A percentile compares a stretch with the other conserved stretches of the same genome.
Conservation (phyloP, 2,888 invertebrate species). For the Chesias legatella region DNA sequence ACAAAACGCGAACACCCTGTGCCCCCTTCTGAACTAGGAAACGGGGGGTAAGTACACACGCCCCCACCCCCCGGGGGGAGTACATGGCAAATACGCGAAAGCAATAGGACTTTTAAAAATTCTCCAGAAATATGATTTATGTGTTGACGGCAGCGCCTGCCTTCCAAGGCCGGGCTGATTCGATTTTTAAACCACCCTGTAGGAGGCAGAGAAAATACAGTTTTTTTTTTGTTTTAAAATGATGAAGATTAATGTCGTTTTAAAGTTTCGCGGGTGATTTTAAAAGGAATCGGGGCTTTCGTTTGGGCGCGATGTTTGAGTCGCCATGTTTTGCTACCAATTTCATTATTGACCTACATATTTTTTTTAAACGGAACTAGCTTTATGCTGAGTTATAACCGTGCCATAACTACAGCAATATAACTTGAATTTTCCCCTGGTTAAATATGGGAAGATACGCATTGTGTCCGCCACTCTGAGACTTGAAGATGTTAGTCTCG, state of each 20-base stretch:
- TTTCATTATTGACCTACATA: no score
- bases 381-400: no score
- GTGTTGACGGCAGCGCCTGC: slow-evolving; percentile 76
- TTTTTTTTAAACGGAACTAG: no score
- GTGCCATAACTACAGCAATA: no score
- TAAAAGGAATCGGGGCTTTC: background rate
- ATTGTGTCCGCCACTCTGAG: no score
- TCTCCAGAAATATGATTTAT: slow-evolving; percentile 81
- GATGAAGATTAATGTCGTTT: slow-evolving; percentile 27
- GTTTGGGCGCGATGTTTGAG: background rate
- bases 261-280: slow-evolving; percentile 2
- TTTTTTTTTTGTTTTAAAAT: slow-evolving; percentile 38
- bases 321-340: no score
- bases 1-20: slow-evolving; percentile 47
- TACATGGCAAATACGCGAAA: slow-evolving; percentile 81
- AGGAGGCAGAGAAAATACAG: slow-evolving; percentile 47
- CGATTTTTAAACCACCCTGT: slow-evolving; percentile 78
- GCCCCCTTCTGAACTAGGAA: slow-evolving; percentile 71
- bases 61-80: slow-evolving; percentile 59
- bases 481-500: no score
- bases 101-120: slow-evolving; percentile 82
- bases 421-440: no score
- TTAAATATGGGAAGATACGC: no score
- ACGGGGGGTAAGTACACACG: slow-evolving; percentile 79
- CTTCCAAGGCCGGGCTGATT: slow-evolving; percentile 77